Evolutionary conservation across 2,797 vertebrate genomes (phyloP).

Genomic region (Manis crassicaudata): DNA sequence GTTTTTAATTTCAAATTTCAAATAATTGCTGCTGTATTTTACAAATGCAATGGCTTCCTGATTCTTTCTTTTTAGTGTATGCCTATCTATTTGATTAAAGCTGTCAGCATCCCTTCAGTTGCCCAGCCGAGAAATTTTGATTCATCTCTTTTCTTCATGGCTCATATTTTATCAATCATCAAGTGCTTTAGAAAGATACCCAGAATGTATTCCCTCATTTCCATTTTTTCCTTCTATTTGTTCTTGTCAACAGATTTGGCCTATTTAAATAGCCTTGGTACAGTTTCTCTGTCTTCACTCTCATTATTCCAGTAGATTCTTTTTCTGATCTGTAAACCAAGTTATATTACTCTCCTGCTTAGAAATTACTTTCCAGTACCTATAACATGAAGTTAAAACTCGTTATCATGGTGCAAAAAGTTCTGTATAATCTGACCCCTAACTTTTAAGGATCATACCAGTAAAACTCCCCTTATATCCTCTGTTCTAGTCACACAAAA

Average conservation of each 20-base stretch:
- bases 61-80: not conserved
- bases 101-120: not conserved
- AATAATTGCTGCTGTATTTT: not conserved
- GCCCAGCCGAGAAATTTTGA: not conserved
- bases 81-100: not conserved
- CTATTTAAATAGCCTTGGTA: not conserved
- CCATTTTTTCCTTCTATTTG: not conserved
- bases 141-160: not conserved
- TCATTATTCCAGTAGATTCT: not conserved
- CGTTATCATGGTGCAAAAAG: not conserved
- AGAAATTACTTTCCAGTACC: conserved; percentile 34
- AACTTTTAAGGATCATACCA: not conserved
- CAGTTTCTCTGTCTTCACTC: not conserved
- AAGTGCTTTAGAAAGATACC: not conserved
- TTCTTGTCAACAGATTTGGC: not conserved
- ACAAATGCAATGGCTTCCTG: not conserved
- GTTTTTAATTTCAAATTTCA: conserved; percentile 5
- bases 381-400: not conserved
- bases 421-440: not conserved
- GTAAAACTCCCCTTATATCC: not conserved
- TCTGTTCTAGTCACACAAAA: not conserved
- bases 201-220: not conserved
- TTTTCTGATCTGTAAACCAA: conserved; percentile 29
- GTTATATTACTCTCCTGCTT: not conserved
- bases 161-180: not conserved